A percentile compares a stretch with the other conserved stretches of the same genome.
phyloP scores from a whole-genome alignment of 2,113 vertebrate genomes.

The Hemiscyllium ocellatum region DNA sequence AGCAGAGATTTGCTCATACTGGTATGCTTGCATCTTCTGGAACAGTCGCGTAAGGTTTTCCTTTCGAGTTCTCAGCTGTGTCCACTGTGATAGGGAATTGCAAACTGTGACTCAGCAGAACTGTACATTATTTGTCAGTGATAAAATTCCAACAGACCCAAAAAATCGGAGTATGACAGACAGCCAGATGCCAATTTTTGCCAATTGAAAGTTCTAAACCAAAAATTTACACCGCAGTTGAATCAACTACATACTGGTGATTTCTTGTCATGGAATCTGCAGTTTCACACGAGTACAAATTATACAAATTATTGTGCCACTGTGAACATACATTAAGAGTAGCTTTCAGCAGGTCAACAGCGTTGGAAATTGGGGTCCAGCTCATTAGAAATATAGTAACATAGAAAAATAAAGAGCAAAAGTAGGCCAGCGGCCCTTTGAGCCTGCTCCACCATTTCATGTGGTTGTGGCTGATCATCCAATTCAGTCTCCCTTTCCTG shows the following conservation, averaged over 20 bases:
- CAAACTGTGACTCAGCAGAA: conserved; percentile 3
- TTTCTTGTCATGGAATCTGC: background rate
- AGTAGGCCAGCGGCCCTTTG: too few species aligned
- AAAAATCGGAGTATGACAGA: background rate
- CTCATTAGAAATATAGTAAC: too few species aligned
- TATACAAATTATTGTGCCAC: background rate
- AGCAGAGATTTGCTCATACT: conserved; percentile 94
- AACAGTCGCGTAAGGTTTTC: conserved; percentile 92
- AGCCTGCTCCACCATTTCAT: too few species aligned
- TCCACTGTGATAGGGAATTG: conserved; percentile 67
- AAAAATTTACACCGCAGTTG: background rate
- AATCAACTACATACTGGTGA: background rate
- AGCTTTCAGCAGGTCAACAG: background rate
- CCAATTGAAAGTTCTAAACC: background rate
- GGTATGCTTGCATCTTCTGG: conserved; percentile 95
- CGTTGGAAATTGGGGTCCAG: too few species aligned
- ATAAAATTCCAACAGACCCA: background rate
- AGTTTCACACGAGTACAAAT: background rate
- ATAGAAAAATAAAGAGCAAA: too few species aligned
- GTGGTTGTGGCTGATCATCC: too few species aligned
- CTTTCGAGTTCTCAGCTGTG: conserved; percentile 88
- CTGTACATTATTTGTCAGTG: background rate
- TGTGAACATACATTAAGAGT: background rate
- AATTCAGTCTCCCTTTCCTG: too few species aligned
- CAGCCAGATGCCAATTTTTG: background rate